These are phyloP conservation scores for Eospalax fontanierii DNA, from an alignment of 2,797 vertebrate species.

Conservation along the genomic window DNA sequence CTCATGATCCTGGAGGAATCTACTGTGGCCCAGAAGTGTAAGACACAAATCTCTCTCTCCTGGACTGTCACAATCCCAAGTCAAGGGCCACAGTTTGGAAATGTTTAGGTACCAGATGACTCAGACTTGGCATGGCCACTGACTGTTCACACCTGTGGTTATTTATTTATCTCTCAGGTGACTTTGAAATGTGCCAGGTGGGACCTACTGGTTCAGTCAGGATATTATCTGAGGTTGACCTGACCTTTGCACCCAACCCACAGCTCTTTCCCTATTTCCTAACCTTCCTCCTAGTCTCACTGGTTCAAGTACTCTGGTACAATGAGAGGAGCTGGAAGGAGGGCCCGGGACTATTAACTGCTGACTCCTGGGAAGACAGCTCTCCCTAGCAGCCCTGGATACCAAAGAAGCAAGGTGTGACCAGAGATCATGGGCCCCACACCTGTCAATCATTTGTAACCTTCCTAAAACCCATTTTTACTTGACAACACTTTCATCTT, in stretches of 20 bases:
- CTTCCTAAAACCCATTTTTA: neutral
- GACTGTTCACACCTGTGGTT: neutral
- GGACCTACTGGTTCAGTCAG: neutral
- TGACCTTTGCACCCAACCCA: neutral
- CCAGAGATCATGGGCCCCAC: neutral
- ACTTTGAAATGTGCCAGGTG: conserved; percentile 19
- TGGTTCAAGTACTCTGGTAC: too few species aligned
- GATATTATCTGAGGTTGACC: neutral
- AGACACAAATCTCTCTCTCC: neutral
- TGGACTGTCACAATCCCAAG: neutral
- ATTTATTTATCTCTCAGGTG: neutral
- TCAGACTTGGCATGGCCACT: neutral
- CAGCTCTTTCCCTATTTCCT: neutral
- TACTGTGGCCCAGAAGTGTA: neutral
- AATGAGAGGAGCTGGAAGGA: neutral
- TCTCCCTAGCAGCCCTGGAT: neutral
- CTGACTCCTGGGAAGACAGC: neutral
- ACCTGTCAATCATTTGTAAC: neutral
- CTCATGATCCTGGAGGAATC: neutral
- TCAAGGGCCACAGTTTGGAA: neutral
- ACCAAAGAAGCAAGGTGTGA: neutral
- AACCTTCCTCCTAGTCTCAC: too few species aligned
- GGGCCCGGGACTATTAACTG: neutral
- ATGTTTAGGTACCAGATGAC: neutral
- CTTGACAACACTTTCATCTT: neutral